These are phyloP conservation scores for Thalassoma bifasciatum DNA, from an alignment of 2,113 vertebrate species.

Conservation along the genomic window DNA sequence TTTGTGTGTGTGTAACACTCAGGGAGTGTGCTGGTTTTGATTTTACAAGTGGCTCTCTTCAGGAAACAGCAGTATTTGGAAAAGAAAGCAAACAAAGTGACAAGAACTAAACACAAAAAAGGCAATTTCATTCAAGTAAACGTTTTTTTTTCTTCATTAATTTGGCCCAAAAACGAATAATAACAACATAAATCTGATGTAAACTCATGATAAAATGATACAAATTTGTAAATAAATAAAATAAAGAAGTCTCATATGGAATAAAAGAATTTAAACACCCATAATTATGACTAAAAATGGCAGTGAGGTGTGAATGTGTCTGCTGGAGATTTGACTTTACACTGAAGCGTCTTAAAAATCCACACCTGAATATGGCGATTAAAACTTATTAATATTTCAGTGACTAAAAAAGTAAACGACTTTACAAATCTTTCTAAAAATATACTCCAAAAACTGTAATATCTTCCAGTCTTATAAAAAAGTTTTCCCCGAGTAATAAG, in stretches of 20 bases:
- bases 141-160: constrained; percentile 37
- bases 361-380: constrained; percentile 61
- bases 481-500: constrained; percentile 75
- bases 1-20: constrained; percentile 8
- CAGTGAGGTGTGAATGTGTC: constrained; percentile 50
- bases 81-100: constrained; percentile 37
- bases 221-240: constrained; percentile 37
- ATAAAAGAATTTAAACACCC: constrained; percentile 7
- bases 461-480: constrained; percentile 77
- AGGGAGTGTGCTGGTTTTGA: constrained; percentile 60
- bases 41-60: constrained; percentile 39
- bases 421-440: constrained; percentile 84
- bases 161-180: constrained; percentile 52
- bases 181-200: neutral
- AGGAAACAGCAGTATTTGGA: neutral
- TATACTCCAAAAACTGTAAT: constrained; percentile 76
- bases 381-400: constrained; percentile 62
- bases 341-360: constrained; percentile 61
- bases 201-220: too few species aligned
- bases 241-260: constrained; percentile 22
- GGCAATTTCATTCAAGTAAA: constrained; percentile 57
- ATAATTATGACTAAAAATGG: constrained; percentile 33
- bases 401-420: constrained; percentile 78
- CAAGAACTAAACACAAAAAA: constrained; percentile 31
- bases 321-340: constrained; percentile 35